phyloP scores from a whole-genome alignment of 2,888 invertebrate species.

The Drosophila maculinotata region DNA sequence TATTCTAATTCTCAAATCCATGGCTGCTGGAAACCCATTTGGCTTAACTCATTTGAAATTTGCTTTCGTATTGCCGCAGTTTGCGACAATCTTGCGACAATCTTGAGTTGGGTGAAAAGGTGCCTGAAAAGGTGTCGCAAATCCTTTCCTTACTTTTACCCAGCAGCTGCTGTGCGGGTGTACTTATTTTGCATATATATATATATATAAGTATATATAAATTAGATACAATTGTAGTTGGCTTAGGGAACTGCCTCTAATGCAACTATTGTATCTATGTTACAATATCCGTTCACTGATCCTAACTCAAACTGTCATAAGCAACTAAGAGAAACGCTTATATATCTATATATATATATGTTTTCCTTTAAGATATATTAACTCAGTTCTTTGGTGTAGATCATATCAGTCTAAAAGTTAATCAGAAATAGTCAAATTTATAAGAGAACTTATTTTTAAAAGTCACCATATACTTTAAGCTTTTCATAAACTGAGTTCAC shows the following conservation, averaged over 20 bases:
- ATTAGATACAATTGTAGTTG: conserved; percentile 26
- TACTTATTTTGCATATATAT: conserved; percentile 10
- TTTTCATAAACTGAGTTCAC: too few species aligned
- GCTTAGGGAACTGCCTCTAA: conserved; percentile 19
- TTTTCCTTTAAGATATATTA: too few species aligned
- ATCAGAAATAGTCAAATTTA: too few species aligned
- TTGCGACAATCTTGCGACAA: conserved; percentile 57
- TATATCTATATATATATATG: too few species aligned
- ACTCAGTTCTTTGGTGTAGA: too few species aligned
- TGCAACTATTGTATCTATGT: conserved; percentile 11
- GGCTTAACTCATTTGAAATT: conserved; percentile 43
- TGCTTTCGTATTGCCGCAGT: conserved; percentile 63
- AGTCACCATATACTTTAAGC: too few species aligned
- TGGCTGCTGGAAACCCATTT: conserved; percentile 40
- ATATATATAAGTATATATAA: conserved; percentile 8
- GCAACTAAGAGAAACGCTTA: conserved; percentile 2
- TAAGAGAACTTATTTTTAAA: too few species aligned
- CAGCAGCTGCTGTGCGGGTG: conserved; percentile 46
- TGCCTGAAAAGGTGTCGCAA: conserved; percentile 47
- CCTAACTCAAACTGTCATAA: conserved; percentile 34
- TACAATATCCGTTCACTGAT: conserved; percentile 5
- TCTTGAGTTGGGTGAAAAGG: conserved; percentile 21
- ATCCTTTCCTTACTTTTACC: conserved; percentile 40
- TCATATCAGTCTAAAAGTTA: too few species aligned
- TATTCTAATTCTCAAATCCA: conserved; percentile 56